Evolutionary conservation across 2,888 invertebrate genomes (phyloP), one percentile per base, ranked within the genome.

Genomic region (Stenurella melanura): DNA sequence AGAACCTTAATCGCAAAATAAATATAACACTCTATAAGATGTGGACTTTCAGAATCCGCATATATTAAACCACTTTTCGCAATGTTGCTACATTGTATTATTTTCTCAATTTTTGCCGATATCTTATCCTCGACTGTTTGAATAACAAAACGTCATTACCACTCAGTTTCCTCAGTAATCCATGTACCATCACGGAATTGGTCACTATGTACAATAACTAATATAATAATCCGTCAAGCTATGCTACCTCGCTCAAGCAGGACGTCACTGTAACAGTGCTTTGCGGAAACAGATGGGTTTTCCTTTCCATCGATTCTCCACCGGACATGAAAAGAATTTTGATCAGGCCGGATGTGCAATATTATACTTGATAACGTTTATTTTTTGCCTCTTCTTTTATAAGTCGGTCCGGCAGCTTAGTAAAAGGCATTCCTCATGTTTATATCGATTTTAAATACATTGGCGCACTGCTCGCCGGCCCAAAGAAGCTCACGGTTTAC

Each of bases 281-380:
- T 80, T 69, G 72, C 74, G 69, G 76, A 78, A 83, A 81, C 84
- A 83, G 83, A 85, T 85, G 83, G 82, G 81, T 80, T 83, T 83
- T 83, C 81, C 82, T 82, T 81, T 80, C 81, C 76, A 85, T 84
- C 85, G 84, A 84, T 85, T 83, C 82, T 77, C 73, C 74, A 60
- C 68, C 79, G 83, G 80, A 85, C 85, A 83, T 83, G 84, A 85
- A 85, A 85, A 83, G 85, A 85, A 85, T 85, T 84, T 83, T 85
- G 83, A 85, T 80, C 82, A 84, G 84, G 74, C 73, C 81, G 80
- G 81, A 82, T 83, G 84, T 85, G 84, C 84, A 84, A 84, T 84
- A 85, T 85, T 83, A 84, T 84, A 83, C 83, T 83, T 84, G 84
- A 83, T 83, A 85, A 84, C 84, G 83, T 83, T 84, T 82, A 82